Evolutionary conservation across 2,113 vertebrate species (phyloP).

Genomic region (Colius striatus): DNA sequence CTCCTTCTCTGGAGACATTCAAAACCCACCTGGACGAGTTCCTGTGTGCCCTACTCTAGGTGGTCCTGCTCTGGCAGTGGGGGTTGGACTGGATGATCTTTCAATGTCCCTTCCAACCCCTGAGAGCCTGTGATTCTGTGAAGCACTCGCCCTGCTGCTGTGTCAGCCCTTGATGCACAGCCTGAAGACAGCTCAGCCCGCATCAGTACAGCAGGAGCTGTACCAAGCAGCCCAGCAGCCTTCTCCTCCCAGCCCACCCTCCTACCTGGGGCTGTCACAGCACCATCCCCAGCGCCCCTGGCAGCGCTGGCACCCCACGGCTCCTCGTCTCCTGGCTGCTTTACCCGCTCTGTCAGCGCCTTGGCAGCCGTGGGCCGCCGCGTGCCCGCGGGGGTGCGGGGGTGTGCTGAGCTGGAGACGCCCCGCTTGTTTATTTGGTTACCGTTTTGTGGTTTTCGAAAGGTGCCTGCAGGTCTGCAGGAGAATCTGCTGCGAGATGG

Average conservation of each 20-base stretch:
- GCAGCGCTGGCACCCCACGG: not conserved
- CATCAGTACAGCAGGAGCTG: not conserved
- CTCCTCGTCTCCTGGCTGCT: not conserved
- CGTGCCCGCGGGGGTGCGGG: not conserved
- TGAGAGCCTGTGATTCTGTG: no score
- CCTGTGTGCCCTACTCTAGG: no score
- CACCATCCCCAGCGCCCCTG: not conserved
- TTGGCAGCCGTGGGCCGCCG: not conserved
- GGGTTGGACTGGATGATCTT: no score
- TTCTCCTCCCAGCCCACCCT: conserved; percentile 9
- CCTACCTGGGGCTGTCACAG: not conserved
- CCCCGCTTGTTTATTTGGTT: conserved; percentile 52
- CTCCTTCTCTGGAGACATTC: no score
- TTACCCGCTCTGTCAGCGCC: not conserved
- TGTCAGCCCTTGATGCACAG: not conserved
- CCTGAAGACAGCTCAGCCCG: not conserved
- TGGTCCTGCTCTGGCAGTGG: no score
- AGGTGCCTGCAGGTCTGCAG: conserved; percentile 70
- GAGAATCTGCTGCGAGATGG: conserved; percentile 26
- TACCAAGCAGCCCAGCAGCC: not conserved
- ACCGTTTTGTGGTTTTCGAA: conserved; percentile 41
- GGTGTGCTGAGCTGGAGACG: conserved; percentile 26
- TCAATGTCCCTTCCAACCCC: no score
- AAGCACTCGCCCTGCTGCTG: not conserved
- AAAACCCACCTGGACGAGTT: no score